Evolutionary conservation across 2,797 vertebrate genomes (phyloP).

Genomic region (Pogonophryne albipinna): DNA sequence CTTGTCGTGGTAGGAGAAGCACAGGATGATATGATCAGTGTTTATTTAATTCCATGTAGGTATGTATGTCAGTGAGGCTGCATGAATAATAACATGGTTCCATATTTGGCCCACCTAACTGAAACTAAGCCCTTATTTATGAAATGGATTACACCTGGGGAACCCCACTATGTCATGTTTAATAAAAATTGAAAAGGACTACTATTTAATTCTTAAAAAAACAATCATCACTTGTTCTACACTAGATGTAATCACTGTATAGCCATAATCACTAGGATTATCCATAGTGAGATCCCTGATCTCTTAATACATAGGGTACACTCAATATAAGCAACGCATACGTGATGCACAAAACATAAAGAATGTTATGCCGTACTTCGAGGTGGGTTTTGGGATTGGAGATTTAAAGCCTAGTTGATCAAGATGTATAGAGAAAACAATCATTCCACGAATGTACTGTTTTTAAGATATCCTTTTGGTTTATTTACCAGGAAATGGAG

Average conservation of each 20-base stretch:
- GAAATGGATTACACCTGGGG: neutral
- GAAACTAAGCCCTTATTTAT: neutral
- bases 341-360: neutral
- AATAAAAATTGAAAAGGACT: neutral
- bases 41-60: neutral
- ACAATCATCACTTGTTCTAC: neutral
- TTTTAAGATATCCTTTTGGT: too few relatives aligned
- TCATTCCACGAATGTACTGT: too few relatives aligned
- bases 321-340: conserved; percentile 26
- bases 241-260: neutral
- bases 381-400: neutral
- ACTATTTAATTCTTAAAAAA: neutral
- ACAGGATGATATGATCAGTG: too few relatives aligned
- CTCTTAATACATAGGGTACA: conserved; percentile 14
- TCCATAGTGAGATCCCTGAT: conserved; percentile 12
- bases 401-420: neutral
- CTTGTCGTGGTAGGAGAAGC: neutral
- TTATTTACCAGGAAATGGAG: too few relatives aligned
- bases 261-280: conserved; percentile 45
- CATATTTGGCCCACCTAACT: neutral
- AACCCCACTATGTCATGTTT: neutral
- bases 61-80: neutral
- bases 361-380: neutral
- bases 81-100: neutral
- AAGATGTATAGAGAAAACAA: too few relatives aligned